Evolutionary conservation across 2,888 invertebrate genomes (phyloP).

Genomic region (Cantharis nigra): DNA sequence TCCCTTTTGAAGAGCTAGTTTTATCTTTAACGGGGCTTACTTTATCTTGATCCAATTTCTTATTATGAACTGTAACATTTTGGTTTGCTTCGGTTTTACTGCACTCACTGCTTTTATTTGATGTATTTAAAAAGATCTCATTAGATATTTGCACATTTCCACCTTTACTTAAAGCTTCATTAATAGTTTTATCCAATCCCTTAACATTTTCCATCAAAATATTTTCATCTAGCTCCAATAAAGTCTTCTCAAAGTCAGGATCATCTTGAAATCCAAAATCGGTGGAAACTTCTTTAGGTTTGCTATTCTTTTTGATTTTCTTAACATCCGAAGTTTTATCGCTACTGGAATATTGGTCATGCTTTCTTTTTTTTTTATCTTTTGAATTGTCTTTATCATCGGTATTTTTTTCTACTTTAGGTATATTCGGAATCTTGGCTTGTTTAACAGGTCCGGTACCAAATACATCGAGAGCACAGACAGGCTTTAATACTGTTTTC

Average conservation of each 20-base stretch:
- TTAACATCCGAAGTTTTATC: slow-evolving; percentile 12
- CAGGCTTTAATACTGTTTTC: slow-evolving; percentile 52
- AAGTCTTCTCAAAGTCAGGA: slow-evolving; percentile 72
- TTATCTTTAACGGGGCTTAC: neutral
- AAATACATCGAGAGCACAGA: slow-evolving; percentile 63
- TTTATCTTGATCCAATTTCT: neutral
- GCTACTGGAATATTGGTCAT: neutral
- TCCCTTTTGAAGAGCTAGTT: slow-evolving; percentile 2
- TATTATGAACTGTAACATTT: neutral
- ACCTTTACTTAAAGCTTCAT: slow-evolving; percentile 22
- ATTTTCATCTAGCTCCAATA: slow-evolving; percentile 67
- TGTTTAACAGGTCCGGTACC: slow-evolving; percentile 64
- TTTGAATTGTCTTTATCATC: slow-evolving; percentile 14
- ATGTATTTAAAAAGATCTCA: neutral
- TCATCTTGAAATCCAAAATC: slow-evolving; percentile 65
- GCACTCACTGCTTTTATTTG: neutral
- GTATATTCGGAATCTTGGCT: slow-evolving; percentile 49
- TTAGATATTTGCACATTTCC: slow-evolving; percentile 17
- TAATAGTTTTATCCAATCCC: slow-evolving; percentile 46
- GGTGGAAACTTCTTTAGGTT: slow-evolving; percentile 40
- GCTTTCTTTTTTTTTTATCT: slow-evolving; percentile 17
- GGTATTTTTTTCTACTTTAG: slow-evolving; percentile 28
- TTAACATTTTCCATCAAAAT: slow-evolving; percentile 48
- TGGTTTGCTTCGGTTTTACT: neutral
- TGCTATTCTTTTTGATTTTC: slow-evolving; percentile 35